Evolutionary conservation across 2,797 vertebrate genomes (phyloP).

Genomic region (Eulemur mongoz): DNA sequence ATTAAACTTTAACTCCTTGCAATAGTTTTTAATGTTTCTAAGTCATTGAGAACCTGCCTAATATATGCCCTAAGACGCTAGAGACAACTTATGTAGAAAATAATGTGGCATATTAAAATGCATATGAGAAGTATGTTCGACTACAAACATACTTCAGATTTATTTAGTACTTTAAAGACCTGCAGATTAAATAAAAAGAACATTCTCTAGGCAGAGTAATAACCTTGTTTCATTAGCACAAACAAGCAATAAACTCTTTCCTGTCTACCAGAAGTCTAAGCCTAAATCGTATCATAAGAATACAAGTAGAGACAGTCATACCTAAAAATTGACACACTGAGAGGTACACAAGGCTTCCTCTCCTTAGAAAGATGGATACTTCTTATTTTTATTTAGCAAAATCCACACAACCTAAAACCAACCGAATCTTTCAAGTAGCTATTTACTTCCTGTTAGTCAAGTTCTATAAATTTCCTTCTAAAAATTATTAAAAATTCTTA

Average conservation of each 20-base stretch:
- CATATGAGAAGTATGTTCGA: neutral
- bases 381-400: conserved; percentile 19
- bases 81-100: conserved; percentile 5
- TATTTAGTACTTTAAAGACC: conserved; percentile 30
- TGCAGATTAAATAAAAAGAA: conserved; percentile 11
- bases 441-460: neutral
- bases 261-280: neutral
- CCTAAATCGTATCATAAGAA: neutral
- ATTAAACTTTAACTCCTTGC: neutral
- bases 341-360: neutral
- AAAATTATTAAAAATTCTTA: conserved; percentile 3
- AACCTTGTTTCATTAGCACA: neutral
- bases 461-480: conserved; percentile 38
- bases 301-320: neutral
- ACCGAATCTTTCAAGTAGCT: conserved; percentile 2
- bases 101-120: neutral
- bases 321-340: neutral
- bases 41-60: neutral
- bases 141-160: neutral
- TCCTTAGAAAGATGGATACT: neutral
- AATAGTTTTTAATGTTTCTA: conserved; percentile 27
- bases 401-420: neutral
- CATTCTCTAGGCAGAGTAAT: neutral
- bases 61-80: neutral
- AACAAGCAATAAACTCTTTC: neutral